These are phyloP conservation scores for Ophiothrix spiculata DNA, from an alignment of 35 echinoderm and acorn worm species.

Conservation along the genomic window DNA sequence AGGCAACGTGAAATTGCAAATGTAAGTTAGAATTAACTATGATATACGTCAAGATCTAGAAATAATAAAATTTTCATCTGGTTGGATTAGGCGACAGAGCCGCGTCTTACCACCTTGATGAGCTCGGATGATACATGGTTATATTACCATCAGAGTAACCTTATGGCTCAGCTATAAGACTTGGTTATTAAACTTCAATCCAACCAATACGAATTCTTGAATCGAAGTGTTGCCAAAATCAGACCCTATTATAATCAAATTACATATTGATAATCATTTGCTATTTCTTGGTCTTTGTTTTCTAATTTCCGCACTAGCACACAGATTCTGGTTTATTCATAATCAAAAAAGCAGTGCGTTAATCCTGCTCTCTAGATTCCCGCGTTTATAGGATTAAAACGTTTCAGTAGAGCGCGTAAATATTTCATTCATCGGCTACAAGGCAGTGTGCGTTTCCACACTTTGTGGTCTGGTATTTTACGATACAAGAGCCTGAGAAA, in stretches of 20 bases:
- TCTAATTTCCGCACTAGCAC: constrained; percentile 6
- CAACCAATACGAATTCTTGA: background rate
- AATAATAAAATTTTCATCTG: background rate
- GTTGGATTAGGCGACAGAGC: background rate
- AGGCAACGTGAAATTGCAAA: background rate
- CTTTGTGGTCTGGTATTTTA: background rate
- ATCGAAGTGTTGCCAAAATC: background rate
- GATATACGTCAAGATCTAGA: background rate
- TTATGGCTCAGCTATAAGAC: too few species aligned
- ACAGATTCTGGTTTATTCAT: constrained; percentile 7
- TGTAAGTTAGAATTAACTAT: background rate
- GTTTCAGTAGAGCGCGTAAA: constrained; percentile 2
- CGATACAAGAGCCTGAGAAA: background rate
- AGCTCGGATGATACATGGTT: too few species aligned
- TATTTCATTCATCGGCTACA: constrained; percentile 5
- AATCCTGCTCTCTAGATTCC: background rate
- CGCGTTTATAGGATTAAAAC: constrained; percentile 9
- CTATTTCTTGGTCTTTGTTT: background rate
- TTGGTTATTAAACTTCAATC: background rate
- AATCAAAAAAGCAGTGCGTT: background rate
- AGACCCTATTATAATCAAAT: background rate
- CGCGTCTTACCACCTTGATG: background rate
- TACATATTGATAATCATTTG: background rate
- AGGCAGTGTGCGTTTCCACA: background rate
- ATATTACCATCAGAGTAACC: background rate